Conservation (phyloP, 2,888 invertebrate species). For the Rhodophaea formosa region DNA sequence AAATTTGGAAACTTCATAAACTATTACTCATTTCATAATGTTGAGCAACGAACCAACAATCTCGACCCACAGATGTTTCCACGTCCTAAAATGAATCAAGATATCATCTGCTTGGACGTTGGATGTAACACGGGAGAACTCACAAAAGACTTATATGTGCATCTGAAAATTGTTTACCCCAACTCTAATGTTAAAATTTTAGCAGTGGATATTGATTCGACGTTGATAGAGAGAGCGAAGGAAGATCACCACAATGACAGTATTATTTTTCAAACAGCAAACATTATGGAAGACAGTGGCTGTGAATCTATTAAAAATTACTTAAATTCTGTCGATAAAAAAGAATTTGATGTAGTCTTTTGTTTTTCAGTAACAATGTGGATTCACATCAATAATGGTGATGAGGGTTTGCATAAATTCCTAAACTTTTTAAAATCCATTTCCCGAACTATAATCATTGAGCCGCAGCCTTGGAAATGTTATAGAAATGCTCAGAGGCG, state of each 20-base stretch:
- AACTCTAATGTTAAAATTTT: constrained; percentile 70
- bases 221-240: constrained; percentile 84
- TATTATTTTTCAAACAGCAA: constrained; percentile 80
- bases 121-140: constrained; percentile 91
- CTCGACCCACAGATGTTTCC: constrained; percentile 71
- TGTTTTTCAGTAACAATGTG: constrained; percentile 95
- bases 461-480: constrained; percentile 93
- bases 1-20: constrained; percentile 92
- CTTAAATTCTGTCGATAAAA: constrained; percentile 59
- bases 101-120: constrained; percentile 83
- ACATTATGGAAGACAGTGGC: constrained; percentile 79
- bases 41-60: constrained; percentile 83
- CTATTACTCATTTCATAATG: constrained; percentile 91
- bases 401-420: constrained; percentile 84
- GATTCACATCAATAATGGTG: constrained; percentile 93
- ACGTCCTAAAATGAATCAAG: constrained; percentile 29
- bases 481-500: constrained; percentile 88
- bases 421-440: constrained; percentile 78
- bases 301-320: constrained; percentile 64
- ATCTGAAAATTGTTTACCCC: constrained; percentile 66
- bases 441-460: constrained; percentile 84
- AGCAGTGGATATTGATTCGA: constrained; percentile 88
- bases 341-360: constrained; percentile 85
- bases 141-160: constrained; percentile 81
- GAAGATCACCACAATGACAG: constrained; percentile 66